Evolutionary conservation across 2,888 invertebrate genomes (phyloP).

Genomic region (Acrobasis suavella): DNA sequence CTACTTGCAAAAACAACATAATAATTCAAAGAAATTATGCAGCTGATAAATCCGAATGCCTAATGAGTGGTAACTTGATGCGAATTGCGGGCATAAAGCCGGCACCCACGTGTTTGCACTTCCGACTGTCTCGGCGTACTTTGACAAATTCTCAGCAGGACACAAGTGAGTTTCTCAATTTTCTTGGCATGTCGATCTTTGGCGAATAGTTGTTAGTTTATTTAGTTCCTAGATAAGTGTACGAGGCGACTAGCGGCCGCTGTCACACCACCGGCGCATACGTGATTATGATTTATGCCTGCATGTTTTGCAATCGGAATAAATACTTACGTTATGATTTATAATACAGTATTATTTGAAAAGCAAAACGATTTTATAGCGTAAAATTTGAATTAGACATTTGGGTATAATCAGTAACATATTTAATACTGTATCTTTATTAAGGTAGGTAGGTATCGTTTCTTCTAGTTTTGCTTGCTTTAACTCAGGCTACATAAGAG

Average conservation of each 20-base stretch:
- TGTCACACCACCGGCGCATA: neutral
- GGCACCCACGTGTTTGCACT: conserved; percentile 29
- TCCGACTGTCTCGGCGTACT: conserved; percentile 12
- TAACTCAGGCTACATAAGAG: no score
- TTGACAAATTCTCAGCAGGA: conserved; percentile 11
- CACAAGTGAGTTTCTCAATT: neutral
- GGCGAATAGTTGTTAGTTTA: neutral
- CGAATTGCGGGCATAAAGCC: conserved; percentile 26
- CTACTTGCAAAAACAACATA: conserved; percentile 14
- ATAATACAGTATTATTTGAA: neutral
- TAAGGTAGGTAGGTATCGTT: neutral
- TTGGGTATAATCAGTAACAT: no score
- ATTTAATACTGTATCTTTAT: neutral
- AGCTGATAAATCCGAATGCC: conserved; percentile 17
- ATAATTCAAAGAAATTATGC: conserved; percentile 6
- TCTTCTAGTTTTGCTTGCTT: no score
- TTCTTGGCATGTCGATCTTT: conserved; percentile 3
- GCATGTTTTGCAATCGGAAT: neutral
- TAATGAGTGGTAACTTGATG: conserved; percentile 26
- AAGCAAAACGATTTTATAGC: neutral
- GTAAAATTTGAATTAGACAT: neutral
- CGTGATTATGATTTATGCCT: neutral
- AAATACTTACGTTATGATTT: neutral
- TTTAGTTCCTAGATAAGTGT: neutral
- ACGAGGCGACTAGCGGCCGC: neutral